These are phyloP conservation scores for Apis mellifera DNA, from an alignment of 1,140 invertebrate genomes.

Conservation along the genomic window DNA sequence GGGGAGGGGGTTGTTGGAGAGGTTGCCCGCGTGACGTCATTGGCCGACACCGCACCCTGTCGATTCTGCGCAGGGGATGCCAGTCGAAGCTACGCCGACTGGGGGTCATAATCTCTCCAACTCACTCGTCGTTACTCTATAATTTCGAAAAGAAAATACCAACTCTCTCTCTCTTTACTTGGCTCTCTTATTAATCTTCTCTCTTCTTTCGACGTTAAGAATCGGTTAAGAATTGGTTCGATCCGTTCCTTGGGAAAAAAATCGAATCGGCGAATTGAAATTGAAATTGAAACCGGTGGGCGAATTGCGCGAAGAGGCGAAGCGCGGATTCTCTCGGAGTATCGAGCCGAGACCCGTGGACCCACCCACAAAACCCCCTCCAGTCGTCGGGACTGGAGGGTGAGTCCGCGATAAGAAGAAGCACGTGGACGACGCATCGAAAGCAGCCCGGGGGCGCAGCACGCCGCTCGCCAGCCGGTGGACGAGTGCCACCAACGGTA, in stretches of 20 bases:
- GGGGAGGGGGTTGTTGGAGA: constrained; percentile 25
- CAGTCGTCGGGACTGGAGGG: background rate
- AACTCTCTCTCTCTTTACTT: too few species aligned
- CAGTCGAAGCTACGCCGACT: background rate
- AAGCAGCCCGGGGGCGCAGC: constrained; percentile 39
- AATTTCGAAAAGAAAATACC: background rate
- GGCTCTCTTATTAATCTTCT: too few species aligned
- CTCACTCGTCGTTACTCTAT: background rate
- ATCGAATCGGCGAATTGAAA: too few species aligned
- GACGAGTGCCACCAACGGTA: constrained; percentile 58
- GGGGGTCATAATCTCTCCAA: background rate
- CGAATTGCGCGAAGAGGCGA: background rate
- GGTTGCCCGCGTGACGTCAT: constrained; percentile 58
- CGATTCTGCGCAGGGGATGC: constrained; percentile 56
- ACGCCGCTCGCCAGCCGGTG: constrained; percentile 60
- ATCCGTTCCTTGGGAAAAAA: too few species aligned
- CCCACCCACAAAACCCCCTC: constrained; percentile 17
- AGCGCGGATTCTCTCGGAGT: background rate
- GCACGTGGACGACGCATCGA: constrained; percentile 43
- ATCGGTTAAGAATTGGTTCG: too few species aligned
- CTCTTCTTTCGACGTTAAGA: too few species aligned
- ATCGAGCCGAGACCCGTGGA: background rate
- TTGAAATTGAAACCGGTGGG: too few species aligned
- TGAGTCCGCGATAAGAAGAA: constrained; percentile 42
- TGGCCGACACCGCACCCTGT: constrained; percentile 35